A percentile compares a stretch with the other conserved stretches of the same genome.
These are phyloP conservation scores for Drosophila micromelanica DNA, from an alignment of 1,140 invertebrate species.

Conservation along the genomic window DNA sequence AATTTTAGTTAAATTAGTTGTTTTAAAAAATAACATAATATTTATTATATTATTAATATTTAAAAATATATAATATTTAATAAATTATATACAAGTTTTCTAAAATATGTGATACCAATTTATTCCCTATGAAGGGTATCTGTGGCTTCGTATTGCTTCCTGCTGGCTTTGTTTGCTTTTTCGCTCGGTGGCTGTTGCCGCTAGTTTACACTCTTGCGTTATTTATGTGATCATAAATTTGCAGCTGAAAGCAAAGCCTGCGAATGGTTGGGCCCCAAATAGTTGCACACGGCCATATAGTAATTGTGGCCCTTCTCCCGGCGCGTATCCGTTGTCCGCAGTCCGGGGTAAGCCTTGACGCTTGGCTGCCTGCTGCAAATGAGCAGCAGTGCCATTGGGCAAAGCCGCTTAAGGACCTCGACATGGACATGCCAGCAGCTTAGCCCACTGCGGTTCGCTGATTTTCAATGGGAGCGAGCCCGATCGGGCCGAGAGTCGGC, in stretches of 20 bases:
- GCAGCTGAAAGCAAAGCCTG: constrained; percentile 78
- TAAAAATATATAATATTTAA: no score
- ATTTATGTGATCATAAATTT: constrained; percentile 80
- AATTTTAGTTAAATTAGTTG: no score
- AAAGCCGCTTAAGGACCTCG: constrained; percentile 74
- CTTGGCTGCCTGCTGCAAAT: constrained; percentile 70
- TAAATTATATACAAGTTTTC: no score
- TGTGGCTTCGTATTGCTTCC: not conserved
- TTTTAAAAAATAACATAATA: no score
- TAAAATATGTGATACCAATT: no score
- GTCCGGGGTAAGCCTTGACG: constrained; percentile 68
- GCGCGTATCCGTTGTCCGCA: not conserved
- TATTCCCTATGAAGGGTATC: not conserved
- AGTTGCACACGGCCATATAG: constrained; percentile 26
- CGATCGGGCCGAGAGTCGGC: not conserved
- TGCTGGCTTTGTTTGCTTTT: constrained; percentile 28
- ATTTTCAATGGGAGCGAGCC: constrained; percentile 61
- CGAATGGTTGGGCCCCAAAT: constrained; percentile 55
- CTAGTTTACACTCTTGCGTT: constrained; percentile 76
- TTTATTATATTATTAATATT: no score
- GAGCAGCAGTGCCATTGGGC: constrained; percentile 46
- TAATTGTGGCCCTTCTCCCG: not conserved
- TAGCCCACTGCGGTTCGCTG: constrained; percentile 74
- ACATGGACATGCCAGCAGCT: constrained; percentile 61
- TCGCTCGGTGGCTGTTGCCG: constrained; percentile 45